These are phyloP conservation scores for Ctenomys sociabilis DNA, from an alignment of 2,113 vertebrate genomes.

Conservation along the genomic window DNA sequence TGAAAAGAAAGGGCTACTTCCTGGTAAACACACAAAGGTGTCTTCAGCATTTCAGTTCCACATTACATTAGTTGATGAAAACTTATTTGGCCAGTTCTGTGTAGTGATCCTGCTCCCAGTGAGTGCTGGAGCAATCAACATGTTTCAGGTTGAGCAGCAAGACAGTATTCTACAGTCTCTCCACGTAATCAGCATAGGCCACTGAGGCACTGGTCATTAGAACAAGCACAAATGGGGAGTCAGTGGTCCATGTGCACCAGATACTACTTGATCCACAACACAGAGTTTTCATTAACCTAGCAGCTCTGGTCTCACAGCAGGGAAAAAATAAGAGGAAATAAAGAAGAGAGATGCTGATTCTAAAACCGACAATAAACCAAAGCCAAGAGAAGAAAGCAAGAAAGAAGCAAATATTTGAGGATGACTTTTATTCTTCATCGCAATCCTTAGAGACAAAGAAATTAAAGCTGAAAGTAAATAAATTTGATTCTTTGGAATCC, in stretches of 20 bases:
- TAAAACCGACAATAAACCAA: background rate
- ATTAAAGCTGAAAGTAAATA: background rate
- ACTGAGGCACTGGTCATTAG: background rate
- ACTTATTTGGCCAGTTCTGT: background rate
- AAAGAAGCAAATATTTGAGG: background rate
- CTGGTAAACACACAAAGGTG: constrained; percentile 21
- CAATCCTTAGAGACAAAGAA: background rate
- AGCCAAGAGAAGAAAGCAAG: background rate
- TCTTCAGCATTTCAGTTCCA: background rate
- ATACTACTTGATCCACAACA: rapidly evolving
- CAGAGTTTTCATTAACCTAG: background rate
- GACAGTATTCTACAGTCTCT: background rate
- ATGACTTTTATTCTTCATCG: no score
- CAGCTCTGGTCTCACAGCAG: background rate
- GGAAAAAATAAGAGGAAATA: background rate
- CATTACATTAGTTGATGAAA: no score
- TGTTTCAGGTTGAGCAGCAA: background rate
- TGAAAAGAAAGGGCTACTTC: constrained; percentile 56
- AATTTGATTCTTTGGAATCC: background rate
- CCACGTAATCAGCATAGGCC: background rate
- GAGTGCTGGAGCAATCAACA: background rate
- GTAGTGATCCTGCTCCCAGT: background rate
- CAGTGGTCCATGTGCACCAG: rapidly evolving
- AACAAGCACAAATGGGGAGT: rapidly evolving
- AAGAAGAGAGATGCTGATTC: background rate